These are phyloP conservation scores for Rana temporaria DNA, from an alignment of 2,113 vertebrate species.

Conservation along the genomic window DNA sequence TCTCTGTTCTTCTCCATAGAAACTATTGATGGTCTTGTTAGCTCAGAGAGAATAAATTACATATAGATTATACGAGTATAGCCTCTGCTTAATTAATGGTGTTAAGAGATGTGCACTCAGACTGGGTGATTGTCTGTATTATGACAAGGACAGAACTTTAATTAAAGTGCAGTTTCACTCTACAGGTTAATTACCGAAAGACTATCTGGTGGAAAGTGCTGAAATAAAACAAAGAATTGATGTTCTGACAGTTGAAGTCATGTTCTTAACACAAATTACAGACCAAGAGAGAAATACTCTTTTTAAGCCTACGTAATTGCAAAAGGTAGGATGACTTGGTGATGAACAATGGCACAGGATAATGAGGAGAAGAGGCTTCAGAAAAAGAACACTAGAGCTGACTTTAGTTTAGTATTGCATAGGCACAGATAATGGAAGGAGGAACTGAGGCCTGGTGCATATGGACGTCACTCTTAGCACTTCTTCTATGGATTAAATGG, in stretches of 20 bases:
- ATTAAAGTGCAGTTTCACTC: slow-evolving; percentile 17
- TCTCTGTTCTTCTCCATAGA: neutral
- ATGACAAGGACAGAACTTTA: neutral
- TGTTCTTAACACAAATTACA: slow-evolving; percentile 5
- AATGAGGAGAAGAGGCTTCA: neutral
- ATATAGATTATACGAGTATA: neutral
- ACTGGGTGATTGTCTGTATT: neutral
- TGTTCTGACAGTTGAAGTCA: slow-evolving; percentile 6
- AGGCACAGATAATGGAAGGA: neutral
- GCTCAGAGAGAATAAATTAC: neutral
- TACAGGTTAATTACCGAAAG: neutral
- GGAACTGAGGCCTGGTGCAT: neutral
- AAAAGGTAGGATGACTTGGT: neutral
- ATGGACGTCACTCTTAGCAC: too few relatives aligned
- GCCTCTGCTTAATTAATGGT: neutral
- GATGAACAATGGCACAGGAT: slow-evolving; percentile 10
- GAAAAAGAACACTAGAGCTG: neutral
- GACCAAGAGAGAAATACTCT: slow-evolving; percentile 1
- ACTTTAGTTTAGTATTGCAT: neutral
- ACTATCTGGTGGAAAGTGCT: neutral
- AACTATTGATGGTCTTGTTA: neutral
- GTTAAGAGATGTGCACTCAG: neutral
- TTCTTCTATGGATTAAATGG: too few relatives aligned
- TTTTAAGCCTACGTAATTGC: neutral
- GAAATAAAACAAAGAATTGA: neutral